These are phyloP conservation scores for Drosophila borealis DNA, from an alignment of 2,888 invertebrate species.

Conservation along the genomic window DNA sequence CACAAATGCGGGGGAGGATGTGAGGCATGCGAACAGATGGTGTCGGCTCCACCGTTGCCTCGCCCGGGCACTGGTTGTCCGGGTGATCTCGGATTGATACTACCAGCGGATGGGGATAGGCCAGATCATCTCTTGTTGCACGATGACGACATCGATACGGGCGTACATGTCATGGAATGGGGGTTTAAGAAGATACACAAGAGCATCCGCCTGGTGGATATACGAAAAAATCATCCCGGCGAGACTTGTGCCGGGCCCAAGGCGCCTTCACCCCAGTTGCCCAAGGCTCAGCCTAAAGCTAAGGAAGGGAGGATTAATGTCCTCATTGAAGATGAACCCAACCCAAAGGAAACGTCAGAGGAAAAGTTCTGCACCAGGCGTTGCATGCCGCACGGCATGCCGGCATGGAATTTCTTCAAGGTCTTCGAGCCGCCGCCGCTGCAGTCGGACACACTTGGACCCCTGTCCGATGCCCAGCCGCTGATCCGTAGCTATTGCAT, in stretches of 20 bases:
- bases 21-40: constrained; percentile 32
- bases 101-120: neutral
- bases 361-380: constrained; percentile 11
- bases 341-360: neutral
- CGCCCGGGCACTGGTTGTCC: accelerated
- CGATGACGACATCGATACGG: neutral
- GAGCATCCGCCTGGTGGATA: neutral
- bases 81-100: constrained; percentile 28
- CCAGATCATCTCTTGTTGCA: neutral
- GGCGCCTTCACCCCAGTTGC: too few species aligned
- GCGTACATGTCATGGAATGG: constrained; percentile 13
- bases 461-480: constrained; percentile 18
- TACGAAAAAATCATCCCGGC: too few species aligned
- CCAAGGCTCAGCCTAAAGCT: too few species aligned
- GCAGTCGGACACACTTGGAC: neutral
- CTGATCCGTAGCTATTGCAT: constrained; percentile 42
- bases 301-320: too few species aligned
- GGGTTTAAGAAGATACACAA: neutral
- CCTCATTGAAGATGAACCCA: too few species aligned
- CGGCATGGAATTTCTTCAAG: constrained; percentile 46
- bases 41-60: neutral
- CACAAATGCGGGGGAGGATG: constrained; percentile 16
- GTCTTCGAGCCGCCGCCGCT: constrained; percentile 30
- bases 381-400: constrained; percentile 11
- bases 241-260: neutral